These are phyloP conservation scores for Vireo griseus DNA, from an alignment of 2,797 vertebrate genomes.

Conservation along the genomic window DNA sequence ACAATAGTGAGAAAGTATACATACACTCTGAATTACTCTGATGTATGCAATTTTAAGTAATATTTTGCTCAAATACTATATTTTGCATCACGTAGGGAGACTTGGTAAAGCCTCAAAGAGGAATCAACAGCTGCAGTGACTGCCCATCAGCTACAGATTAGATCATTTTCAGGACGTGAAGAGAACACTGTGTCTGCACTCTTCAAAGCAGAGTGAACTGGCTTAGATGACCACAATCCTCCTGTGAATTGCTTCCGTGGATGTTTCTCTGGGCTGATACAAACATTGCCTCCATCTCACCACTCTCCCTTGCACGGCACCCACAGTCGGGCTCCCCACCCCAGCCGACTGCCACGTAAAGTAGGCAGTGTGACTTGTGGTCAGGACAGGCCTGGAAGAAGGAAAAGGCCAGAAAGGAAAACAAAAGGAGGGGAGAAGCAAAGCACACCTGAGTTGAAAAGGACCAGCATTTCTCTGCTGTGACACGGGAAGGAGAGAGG, in stretches of 20 bases:
- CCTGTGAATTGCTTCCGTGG: background rate
- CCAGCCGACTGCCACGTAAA: rapidly evolving
- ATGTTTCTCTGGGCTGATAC: background rate
- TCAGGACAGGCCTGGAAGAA: background rate
- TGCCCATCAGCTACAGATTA: background rate
- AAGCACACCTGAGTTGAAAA: background rate
- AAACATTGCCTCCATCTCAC: rapidly evolving
- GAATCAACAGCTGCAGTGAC: background rate
- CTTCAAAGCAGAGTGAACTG: background rate
- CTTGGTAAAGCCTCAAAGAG: background rate
- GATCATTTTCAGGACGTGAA: background rate
- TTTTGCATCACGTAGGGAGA: background rate
- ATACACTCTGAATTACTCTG: background rate
- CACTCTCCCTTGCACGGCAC: background rate
- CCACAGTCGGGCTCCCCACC: background rate
- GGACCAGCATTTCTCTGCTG: background rate
- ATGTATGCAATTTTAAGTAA: background rate
- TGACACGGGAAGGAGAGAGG: background rate
- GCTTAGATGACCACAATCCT: background rate
- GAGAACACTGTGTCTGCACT: background rate
- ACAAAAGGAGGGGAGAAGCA: background rate
- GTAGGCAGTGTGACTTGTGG: background rate
- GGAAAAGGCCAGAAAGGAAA: background rate
- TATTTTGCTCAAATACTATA: background rate
- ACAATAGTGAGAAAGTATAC: background rate